Evolutionary conservation across 1,140 invertebrate species (phyloP), one percentile per base, ranked within the genome.

Genomic region (Caenorhabditis briggsae): DNA sequence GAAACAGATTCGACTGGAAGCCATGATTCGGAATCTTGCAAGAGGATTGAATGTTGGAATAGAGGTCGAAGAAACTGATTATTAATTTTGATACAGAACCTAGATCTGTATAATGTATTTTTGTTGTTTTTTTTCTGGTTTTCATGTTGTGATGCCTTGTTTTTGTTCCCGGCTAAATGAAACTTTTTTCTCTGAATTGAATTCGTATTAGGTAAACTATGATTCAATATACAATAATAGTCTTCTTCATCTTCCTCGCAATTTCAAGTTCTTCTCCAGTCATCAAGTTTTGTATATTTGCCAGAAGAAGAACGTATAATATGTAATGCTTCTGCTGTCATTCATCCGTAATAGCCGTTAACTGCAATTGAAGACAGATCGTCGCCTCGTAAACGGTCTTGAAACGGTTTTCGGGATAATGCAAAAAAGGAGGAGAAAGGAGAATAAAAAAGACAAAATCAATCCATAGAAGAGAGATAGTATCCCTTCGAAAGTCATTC

Each of bases 401-500:
- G 70, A 78, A 78, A 23, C 70, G 70, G 70, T 78, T 78, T 33
- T 78, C 70, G 70, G 70, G 70, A 78, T 78, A 46, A 53, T 78
- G 70, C 70, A 78, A 78, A 78, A 78, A 50, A 53, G 70, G 70
- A 53, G 70, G 46, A 12, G 1, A 50, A 20, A 78, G n/a, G 14
- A 43, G 46, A 18, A 70, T 46, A 12, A 46, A 50, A n/a, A 20
- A 78, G 46, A 78, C 14, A 41, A 50, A 78, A 61, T 23, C 46
- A 78, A 78, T 50, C 70, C 20, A 78, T 23, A 78, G 43, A 58
- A 20, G 3, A 58, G 16, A n/a, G n/a, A 58, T 58, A n/a, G 83
- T 53, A 85, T 85, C 84, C 50, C 64, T 65, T 85, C 20, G 65
- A 64, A 70, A 85, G 84, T 85, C 84, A 50, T 85, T 85, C 84